phyloP scores from a whole-genome alignment of 2,113 vertebrate species.

The Aix galericulata region DNA sequence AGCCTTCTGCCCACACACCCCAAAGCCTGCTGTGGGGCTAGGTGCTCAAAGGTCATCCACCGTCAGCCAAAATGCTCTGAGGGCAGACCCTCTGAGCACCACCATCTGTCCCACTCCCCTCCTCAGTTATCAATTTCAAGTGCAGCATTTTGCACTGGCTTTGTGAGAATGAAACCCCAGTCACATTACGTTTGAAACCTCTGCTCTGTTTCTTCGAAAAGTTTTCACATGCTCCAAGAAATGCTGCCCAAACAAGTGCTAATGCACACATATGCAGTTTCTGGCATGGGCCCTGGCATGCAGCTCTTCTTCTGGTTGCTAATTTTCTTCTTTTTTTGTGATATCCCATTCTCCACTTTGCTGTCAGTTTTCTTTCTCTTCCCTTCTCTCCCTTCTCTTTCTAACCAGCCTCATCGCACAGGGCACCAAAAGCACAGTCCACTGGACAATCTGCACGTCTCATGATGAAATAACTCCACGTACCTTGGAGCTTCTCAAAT shows the following conservation, averaged over 20 bases:
- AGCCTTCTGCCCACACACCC: not conserved
- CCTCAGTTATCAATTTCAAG: not conserved
- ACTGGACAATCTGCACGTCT: not conserved
- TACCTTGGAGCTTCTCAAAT: not conserved
- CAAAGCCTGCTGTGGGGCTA: not conserved
- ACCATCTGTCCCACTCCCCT: not conserved
- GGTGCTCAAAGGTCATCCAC: not conserved
- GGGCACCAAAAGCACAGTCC: not conserved
- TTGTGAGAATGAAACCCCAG: not conserved
- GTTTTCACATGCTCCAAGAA: constrained; percentile 8
- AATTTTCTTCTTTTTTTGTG: not conserved
- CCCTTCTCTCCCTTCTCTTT: not conserved
- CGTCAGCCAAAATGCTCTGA: not conserved
- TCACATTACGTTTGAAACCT: not conserved
- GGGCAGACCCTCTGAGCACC: not conserved
- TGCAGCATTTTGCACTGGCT: not conserved
- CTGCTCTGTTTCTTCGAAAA: constrained; percentile 17
- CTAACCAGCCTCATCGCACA: not conserved
- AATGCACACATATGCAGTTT: not conserved
- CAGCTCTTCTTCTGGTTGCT: not conserved
- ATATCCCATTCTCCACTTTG: not conserved
- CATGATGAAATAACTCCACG: not conserved
- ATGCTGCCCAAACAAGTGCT: not conserved
- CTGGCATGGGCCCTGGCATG: not conserved
- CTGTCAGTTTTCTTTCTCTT: not conserved